Evolutionary conservation across 30 jellyfish, hydroid and myxozoan genomes (phyloP), one percentile per base, ranked within the genome.

Genomic region (Pelagia noctiluca): DNA sequence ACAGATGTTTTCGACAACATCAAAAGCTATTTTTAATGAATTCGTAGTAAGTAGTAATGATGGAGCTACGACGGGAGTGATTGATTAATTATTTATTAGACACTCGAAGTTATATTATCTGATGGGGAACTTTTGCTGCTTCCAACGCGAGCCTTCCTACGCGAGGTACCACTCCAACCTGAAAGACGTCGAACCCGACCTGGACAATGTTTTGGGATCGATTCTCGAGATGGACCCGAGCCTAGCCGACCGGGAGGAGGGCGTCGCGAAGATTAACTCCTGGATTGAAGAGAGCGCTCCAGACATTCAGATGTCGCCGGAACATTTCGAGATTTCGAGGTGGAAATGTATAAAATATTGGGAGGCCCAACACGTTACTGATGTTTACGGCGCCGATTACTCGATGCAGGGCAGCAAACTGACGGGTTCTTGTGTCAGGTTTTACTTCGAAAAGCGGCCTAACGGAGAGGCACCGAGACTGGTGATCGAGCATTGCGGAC

Each of bases 241-340:
- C 61, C 70, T 91, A 22, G 97, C 91, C 22, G 98, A 91, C 67
- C 86, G 98, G n/a, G 98, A 91, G 36, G 98, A 91, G 71, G 98
- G 98, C 1, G 98, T 91, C 2, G 85, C 90, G 30, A 91, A 91
- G 50, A 85, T 91, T 13, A 91, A 91, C 86, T 69, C 96, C 34
- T 91, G 98, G 98, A 85, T 91, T n/a, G 98, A 91, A 62, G 98
- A 91, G 33, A 91, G 91, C 50, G 84, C 91, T 11, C 96, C 98
- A 22, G 98, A 91, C 13, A 86, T 91, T 4, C n/a, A 48, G 61
- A 85, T 91, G 98, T 78, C 96, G 1, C 82, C 90, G 16, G 96
- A 85, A 69, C 90, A 91, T 67, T 65, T 91, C 49, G 98, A 91
- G 70, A 85, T 91, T 30, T 84, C 96, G 80, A 93, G 98, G 0